Evolutionary conservation across 1,140 invertebrate genomes (phyloP).

Genomic region (Listronotus oregonensis): DNA sequence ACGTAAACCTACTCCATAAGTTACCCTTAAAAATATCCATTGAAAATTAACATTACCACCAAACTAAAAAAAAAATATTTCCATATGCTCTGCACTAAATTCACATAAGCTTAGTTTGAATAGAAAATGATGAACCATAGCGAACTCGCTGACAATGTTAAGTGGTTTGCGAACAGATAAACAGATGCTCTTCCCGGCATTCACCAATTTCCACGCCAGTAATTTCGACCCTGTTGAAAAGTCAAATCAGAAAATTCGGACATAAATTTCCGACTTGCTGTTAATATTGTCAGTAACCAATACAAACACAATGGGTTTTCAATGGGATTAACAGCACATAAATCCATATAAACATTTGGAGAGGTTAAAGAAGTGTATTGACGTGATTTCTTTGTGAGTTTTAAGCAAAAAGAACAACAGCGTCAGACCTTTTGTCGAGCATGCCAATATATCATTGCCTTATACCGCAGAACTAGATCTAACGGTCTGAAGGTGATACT

Average conservation of each 20-base stretch:
- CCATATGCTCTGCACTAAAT: too few species aligned
- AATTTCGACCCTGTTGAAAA: slow-evolving; percentile 11
- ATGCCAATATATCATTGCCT: slow-evolving; percentile 15
- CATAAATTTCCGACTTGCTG: slow-evolving; percentile 20
- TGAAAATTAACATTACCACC: too few species aligned
- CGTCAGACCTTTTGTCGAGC: slow-evolving; percentile 3
- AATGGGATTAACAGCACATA: slow-evolving; percentile 25
- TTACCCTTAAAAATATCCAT: too few species aligned
- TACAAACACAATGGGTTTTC: slow-evolving; percentile 33
- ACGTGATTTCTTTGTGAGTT: slow-evolving; percentile 7
- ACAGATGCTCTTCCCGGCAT: slow-evolving; percentile 19
- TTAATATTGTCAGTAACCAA: slow-evolving; percentile 33
- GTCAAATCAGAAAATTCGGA: slow-evolving; percentile 10
- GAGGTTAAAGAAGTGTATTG: slow-evolving; percentile 17
- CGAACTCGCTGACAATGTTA: slow-evolving; percentile 14
- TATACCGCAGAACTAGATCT: slow-evolving; percentile 22
- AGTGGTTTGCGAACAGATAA: slow-evolving; percentile 16
- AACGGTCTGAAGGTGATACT: slow-evolving; percentile 6
- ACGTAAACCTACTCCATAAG: too few species aligned
- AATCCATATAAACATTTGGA: slow-evolving; percentile 13
- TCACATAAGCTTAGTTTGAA: neutral
- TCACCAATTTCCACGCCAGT: slow-evolving; percentile 29
- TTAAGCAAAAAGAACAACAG: slow-evolving; percentile 11
- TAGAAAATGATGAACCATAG: slow-evolving; percentile 22
- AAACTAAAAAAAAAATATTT: too few species aligned